Percentiles rank a stretch among this genome's conserved stretches.
Evolutionary conservation across 2,888 invertebrate genomes (phyloP).

Genomic region (Pseudoips prasinana): DNA sequence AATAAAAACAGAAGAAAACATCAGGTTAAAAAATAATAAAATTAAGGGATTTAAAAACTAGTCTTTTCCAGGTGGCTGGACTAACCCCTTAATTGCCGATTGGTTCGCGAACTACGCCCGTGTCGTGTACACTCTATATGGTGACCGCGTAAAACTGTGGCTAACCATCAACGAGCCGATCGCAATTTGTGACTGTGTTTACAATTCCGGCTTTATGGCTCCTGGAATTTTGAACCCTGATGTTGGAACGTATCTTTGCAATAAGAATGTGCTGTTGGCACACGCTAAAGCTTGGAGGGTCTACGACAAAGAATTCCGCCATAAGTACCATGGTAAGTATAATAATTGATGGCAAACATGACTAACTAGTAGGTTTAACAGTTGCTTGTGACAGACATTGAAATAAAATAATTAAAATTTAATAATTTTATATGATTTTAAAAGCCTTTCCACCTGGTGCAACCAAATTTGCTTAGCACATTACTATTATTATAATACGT

Average conservation of each 20-base stretch:
- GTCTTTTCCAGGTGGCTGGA: slow-evolving; percentile 9
- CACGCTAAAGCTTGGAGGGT: slow-evolving; percentile 36
- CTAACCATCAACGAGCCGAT: slow-evolving; percentile 23
- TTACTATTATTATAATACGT: no score
- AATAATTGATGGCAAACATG: background rate
- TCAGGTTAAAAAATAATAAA: no score
- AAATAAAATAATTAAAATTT: no score
- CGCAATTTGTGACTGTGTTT: slow-evolving; percentile 8
- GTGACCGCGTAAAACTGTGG: slow-evolving; percentile 19
- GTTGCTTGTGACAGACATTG: no score
- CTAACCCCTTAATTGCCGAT: slow-evolving; percentile 8
- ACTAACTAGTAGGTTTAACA: no score
- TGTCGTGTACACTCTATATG: background rate
- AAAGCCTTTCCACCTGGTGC: no score
- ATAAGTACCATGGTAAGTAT: slow-evolving; percentile 27
- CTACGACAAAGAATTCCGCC: slow-evolving; percentile 30
- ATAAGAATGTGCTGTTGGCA: slow-evolving; percentile 21
- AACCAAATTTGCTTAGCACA: no score
- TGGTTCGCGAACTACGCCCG: slow-evolving; percentile 11
- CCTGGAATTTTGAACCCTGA: slow-evolving; percentile 1
- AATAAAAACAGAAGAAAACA: no score
- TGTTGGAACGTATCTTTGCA: slow-evolving; percentile 16
- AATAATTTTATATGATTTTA: no score
- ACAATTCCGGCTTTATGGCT: slow-evolving; percentile 1
- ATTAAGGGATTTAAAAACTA: no score